Conservation (phyloP, 2,797 vertebrate species). For the Bucorvus abyssinicus region DNA sequence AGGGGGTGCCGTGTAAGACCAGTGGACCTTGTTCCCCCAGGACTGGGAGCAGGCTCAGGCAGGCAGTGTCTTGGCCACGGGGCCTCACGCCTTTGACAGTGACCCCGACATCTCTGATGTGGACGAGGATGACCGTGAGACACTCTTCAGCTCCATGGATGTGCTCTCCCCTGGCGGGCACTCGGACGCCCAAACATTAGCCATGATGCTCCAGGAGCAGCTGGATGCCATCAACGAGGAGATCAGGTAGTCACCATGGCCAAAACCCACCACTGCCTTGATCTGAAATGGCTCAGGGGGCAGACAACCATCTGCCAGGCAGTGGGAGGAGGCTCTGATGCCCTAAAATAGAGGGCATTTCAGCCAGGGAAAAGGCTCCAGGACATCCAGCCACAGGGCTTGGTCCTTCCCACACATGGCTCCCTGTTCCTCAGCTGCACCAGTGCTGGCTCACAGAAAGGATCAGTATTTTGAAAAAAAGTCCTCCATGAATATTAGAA, state of each 20-base stretch:
- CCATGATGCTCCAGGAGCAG: constrained; percentile 95
- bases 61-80: constrained; percentile 81
- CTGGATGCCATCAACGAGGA: constrained; percentile 96
- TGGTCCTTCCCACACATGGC: not conserved
- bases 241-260: constrained; percentile 82
- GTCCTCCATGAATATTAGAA: not conserved
- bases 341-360: not conserved
- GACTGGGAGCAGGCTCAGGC: constrained; percentile 85
- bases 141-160: constrained; percentile 82
- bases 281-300: not conserved
- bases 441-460: not conserved
- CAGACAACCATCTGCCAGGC: fast-evolving
- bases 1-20: not conserved
- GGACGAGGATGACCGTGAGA: constrained; percentile 85
- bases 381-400: not conserved
- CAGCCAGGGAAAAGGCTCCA: not conserved
- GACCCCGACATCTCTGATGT: constrained; percentile 90
- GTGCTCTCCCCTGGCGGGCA: constrained; percentile 90
- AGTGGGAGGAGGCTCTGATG: not conserved
- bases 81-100: constrained; percentile 86
- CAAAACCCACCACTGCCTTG: not conserved
- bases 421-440: not conserved
- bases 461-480: not conserved
- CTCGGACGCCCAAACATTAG: constrained; percentile 92
- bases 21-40: constrained; percentile 70